Evolutionary conservation across 2,888 invertebrate genomes (phyloP), one percentile per base, ranked within the genome.

Genomic region (Serripes groenlandicus): DNA sequence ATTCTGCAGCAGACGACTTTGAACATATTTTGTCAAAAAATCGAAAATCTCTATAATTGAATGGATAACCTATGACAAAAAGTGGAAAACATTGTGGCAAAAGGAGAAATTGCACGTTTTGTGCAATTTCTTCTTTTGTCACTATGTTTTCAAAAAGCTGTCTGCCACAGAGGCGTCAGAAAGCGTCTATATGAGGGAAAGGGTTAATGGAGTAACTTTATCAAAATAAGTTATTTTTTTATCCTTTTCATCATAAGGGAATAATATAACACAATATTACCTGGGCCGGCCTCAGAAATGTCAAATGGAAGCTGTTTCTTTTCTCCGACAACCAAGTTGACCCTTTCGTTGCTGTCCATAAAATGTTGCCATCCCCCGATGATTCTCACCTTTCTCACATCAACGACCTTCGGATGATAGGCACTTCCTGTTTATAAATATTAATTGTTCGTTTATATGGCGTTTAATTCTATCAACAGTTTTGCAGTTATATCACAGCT

Each of bases 341-440:
- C 92, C n/a, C 94, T 90, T 80, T 95, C 95, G 58, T 95, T 96
- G 78, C 96, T 96, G 94, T 98, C 98, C 87, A 97, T 95, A 76
- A 97, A 95, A 35, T 97, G 96, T 69, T 97, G 97, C 98, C 98
- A 98, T 0, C 98, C 99, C 5, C 98, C 98, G 62, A 97, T 96
- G 3, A 97, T 95, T 78, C 96, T 94, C 54, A 97, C 96, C 76
- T 97, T 96, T 54, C 96, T 96, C 15, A 97, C 96, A 94, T 97
- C 97, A 86, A 97, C 96, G 5, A 97, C 96, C 75, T 96, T 96
- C 3, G 98, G 97, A 89, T 97, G 97, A 96, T 97, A 98, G 0
- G 98, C 98, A 74, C 97, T 97, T 0, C 97, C 97, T 56, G 60
- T 37, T 23, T 35, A 58, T 30, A 23, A 56, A 72, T n/a, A 28